Percentiles rank a stretch among this genome's conserved stretches.
phyloP scores from a whole-genome alignment of 2,797 vertebrate species.

The Hoplostethus atlanticus region DNA sequence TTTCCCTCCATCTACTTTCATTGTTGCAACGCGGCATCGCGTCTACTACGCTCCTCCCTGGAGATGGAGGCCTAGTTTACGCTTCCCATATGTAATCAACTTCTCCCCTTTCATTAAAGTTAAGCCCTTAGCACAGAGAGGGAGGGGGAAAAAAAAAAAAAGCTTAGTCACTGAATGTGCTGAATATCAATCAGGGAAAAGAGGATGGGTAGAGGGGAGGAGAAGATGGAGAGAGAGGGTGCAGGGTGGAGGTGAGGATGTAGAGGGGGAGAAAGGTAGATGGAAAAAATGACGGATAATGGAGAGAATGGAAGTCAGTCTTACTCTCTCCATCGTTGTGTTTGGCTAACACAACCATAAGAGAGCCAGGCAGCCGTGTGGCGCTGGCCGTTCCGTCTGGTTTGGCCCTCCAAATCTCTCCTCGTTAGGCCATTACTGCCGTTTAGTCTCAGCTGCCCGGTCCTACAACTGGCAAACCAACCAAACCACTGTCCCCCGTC shows the following conservation, averaged over 20 bases:
- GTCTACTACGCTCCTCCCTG: constrained; percentile 65
- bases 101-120: constrained; percentile 69
- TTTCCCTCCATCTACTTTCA: constrained; percentile 45
- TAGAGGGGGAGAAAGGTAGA: neutral
- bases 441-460: constrained; percentile 80
- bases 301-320: neutral
- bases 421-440: constrained; percentile 75
- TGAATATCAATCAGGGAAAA: constrained; percentile 63
- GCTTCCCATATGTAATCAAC: constrained; percentile 69
- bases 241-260: constrained; percentile 8
- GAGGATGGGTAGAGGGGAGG: constrained; percentile 7
- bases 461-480: constrained; percentile 78
- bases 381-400: constrained; percentile 73
- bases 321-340: constrained; percentile 42
- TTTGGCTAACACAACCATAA: constrained; percentile 60
- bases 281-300: neutral
- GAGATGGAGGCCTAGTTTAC: constrained; percentile 68
- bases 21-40: constrained; percentile 64
- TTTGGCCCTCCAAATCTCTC: constrained; percentile 73
- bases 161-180: constrained; percentile 64
- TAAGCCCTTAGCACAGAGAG: constrained; percentile 52
- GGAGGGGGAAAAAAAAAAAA: constrained; percentile 26
- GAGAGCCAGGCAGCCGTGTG: constrained; percentile 61
- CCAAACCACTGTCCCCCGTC: constrained; percentile 66
- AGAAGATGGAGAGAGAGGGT: neutral